These are phyloP conservation scores for Tachycineta bicolor DNA, from an alignment of 2,113 vertebrate genomes.

Conservation along the genomic window DNA sequence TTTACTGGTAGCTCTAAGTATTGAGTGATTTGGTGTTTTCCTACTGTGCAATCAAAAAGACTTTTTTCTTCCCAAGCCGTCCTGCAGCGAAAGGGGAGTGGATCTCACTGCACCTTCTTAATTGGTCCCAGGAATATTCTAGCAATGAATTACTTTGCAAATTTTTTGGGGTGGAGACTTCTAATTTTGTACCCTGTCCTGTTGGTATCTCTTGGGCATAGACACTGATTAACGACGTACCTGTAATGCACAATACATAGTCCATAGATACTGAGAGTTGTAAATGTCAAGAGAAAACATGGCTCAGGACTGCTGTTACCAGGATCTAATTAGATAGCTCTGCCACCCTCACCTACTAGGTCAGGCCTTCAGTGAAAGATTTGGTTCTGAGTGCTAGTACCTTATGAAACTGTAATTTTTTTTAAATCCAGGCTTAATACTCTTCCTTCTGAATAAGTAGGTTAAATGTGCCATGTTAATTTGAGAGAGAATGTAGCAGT, in stretches of 20 bases:
- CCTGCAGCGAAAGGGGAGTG: neutral
- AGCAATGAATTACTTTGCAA: neutral
- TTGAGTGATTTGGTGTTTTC: neutral
- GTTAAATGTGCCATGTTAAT: conserved; percentile 15
- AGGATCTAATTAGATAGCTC: neutral
- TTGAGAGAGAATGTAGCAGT: conserved; percentile 15
- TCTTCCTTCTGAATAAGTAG: conserved; percentile 1
- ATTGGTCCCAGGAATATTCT: neutral
- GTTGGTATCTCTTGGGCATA: neutral
- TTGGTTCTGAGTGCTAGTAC: neutral
- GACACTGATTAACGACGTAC: neutral
- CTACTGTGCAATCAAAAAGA: neutral
- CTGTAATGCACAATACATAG: neutral
- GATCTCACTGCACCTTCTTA: neutral
- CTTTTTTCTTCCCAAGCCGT: neutral
- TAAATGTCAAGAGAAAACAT: neutral
- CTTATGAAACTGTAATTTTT: conserved; percentile 27
- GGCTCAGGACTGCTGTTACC: neutral
- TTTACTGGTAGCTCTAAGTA: neutral
- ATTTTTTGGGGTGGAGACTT: neutral
- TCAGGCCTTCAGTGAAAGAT: conserved; percentile 5
- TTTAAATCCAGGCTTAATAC: neutral
- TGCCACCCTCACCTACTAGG: neutral
- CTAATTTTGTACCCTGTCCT: neutral
- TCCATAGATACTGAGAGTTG: neutral